phyloP scores from a whole-genome alignment of 2,888 invertebrate genomes.

The Marasmarcha lunaedactyla region DNA sequence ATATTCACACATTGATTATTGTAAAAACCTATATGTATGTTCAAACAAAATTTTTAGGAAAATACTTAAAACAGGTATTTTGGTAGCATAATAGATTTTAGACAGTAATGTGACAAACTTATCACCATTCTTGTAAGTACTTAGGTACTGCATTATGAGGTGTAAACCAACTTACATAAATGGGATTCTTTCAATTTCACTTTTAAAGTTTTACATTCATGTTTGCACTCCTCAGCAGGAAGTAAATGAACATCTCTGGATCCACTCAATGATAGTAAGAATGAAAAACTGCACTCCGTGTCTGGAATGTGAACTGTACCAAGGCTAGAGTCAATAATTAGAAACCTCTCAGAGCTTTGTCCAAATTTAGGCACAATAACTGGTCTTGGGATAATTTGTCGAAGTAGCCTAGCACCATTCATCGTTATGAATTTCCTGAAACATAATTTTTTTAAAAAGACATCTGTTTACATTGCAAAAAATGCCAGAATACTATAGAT shows the following conservation, averaged over 20 bases:
- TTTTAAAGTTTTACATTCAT: constrained; percentile 78
- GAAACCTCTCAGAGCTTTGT: constrained; percentile 81
- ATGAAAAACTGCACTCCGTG: constrained; percentile 85
- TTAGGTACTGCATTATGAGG: too few species aligned
- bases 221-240: constrained; percentile 82
- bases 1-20: too few species aligned
- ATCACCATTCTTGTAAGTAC: too few species aligned
- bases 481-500: too few species aligned
- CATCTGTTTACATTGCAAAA: too few species aligned
- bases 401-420: constrained; percentile 76
- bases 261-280: constrained; percentile 80
- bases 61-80: too few species aligned
- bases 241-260: constrained; percentile 77
- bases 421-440: constrained; percentile 84
- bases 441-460: constrained; percentile 12
- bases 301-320: constrained; percentile 78
- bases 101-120: too few species aligned
- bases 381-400: constrained; percentile 80
- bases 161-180: constrained; percentile 83
- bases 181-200: constrained; percentile 78
- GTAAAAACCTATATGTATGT: too few species aligned
- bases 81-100: too few species aligned
- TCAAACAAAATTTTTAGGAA: too few species aligned
- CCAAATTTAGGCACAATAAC: constrained; percentile 78
- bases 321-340: constrained; percentile 79